These are phyloP conservation scores for Heliconius charithonia DNA, from an alignment of 2,888 invertebrate species.

Conservation along the genomic window DNA sequence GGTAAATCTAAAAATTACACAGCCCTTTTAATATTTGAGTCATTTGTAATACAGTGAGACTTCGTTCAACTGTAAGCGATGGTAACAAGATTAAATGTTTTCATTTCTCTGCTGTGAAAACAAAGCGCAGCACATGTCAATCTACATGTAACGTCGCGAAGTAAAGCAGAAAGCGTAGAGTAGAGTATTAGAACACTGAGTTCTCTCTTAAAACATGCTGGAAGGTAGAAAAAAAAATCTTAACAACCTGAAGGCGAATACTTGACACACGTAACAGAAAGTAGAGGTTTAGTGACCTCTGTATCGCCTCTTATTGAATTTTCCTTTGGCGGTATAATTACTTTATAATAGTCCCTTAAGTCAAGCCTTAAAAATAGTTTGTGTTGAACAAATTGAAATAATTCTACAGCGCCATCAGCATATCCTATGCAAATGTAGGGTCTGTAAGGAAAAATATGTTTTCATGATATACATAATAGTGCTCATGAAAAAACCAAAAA, in stretches of 20 bases:
- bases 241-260: conserved; percentile 83
- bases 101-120: background rate
- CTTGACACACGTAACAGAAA: conserved; percentile 74
- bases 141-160: background rate
- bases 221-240: background rate
- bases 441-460: conserved; percentile 55
- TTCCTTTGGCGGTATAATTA: conserved; percentile 63
- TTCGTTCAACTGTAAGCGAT: too few relatives aligned
- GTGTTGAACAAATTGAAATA: conserved; percentile 74
- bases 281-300: conserved; percentile 59
- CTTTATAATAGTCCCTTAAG: conserved; percentile 63
- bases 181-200: background rate
- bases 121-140: too few relatives aligned
- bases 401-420: conserved; percentile 71
- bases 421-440: conserved; percentile 77
- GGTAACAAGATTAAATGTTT: background rate
- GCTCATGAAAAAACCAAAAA: too few relatives aligned
- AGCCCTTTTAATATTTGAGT: too few relatives aligned
- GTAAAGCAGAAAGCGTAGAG: background rate
- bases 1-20: too few relatives aligned
- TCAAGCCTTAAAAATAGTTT: conserved; percentile 59
- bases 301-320: conserved; percentile 65
- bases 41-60: too few relatives aligned
- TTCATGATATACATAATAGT: background rate
- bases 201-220: background rate